Conservation (phyloP, 2,113 vertebrate genomes). For the Steatornis caripensis region DNA sequence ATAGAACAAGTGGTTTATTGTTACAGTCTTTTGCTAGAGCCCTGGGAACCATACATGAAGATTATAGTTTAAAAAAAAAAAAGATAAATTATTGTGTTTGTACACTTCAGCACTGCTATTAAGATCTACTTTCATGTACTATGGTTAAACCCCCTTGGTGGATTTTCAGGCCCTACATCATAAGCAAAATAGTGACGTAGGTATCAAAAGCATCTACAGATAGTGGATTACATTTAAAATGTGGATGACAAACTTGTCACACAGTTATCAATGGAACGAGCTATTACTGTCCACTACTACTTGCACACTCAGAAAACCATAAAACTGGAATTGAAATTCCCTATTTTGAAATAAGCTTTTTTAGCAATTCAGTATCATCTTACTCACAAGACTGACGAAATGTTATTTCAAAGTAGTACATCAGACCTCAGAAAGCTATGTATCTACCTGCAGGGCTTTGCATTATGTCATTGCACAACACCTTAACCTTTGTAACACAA, state of each 20-base stretch:
- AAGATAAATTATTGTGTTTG: not conserved
- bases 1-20: not conserved
- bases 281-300: not conserved
- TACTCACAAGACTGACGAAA: not conserved
- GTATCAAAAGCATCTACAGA: not conserved
- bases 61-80: not conserved
- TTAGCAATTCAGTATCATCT: not conserved
- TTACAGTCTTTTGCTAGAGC: not conserved
- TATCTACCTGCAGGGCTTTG: not conserved
- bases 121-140: not conserved
- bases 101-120: not conserved
- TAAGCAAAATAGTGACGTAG: not conserved
- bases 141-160: not conserved
- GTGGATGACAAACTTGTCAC: not conserved
- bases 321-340: not conserved
- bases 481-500: not conserved
- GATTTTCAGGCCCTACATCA: not conserved
- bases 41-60: not conserved
- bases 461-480: not conserved
- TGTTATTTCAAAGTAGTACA: not conserved
- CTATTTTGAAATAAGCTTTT: not conserved
- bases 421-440: not conserved
- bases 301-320: not conserved
- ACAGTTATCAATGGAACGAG: not conserved
- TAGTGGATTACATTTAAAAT: not conserved